A percentile compares a stretch with the other conserved stretches of the same genome.
Conservation (phyloP, 1,140 invertebrate genomes). For the Papilio aristodemus region DNA sequence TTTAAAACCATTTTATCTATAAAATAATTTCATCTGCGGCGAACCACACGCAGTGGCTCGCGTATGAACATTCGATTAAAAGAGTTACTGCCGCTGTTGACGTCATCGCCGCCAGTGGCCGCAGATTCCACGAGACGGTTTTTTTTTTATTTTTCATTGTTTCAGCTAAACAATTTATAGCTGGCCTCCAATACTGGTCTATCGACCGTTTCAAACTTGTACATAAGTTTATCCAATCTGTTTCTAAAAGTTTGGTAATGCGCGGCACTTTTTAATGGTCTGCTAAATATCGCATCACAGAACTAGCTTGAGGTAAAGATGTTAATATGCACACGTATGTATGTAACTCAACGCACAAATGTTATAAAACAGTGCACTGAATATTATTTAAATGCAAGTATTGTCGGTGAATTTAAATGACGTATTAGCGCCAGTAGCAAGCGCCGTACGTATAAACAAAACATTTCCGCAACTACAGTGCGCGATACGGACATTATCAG, state of each 20-base stretch:
- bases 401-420: background rate
- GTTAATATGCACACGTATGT: too few relatives aligned
- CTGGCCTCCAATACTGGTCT: background rate
- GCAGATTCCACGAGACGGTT: background rate
- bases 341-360: background rate
- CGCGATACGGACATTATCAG: slow-evolving; percentile 8
- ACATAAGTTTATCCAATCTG: background rate
- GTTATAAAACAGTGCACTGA: background rate
- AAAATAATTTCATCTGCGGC: slow-evolving; percentile 14
- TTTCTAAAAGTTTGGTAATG: background rate
- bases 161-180: background rate
- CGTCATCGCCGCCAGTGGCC: slow-evolving; percentile 3
- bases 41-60: background rate
- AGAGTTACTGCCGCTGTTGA: slow-evolving; percentile 7
- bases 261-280: too few relatives aligned
- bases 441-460: background rate
- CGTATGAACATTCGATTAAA: slow-evolving; percentile 16
- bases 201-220: too few relatives aligned
- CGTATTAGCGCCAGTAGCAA: background rate
- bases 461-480: background rate
- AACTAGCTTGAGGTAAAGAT: too few relatives aligned
- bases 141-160: background rate
- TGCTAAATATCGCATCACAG: too few relatives aligned
- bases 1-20: background rate
- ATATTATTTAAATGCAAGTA: slow-evolving; percentile 6